Base-by-base conservation (phyloP, 2,888 invertebrate genomes). In the Prostheceraeus crozeri region DNA sequence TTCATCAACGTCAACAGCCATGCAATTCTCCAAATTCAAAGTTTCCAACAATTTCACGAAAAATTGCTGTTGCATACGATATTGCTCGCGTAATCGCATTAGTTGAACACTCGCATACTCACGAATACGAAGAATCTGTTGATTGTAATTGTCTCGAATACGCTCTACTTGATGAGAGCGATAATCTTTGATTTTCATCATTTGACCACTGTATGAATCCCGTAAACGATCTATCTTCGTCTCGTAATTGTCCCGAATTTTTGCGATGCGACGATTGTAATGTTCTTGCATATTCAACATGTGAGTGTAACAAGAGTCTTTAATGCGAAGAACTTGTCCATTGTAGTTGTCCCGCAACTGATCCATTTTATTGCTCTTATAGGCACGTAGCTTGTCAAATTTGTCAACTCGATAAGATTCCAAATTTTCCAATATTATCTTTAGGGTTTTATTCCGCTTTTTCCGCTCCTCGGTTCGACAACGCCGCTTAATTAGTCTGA, bases 91-190 rank as follows among this genome's bases (percentile, higher is more conserved):
- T 45, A 93, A 78, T 55, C 87, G 82, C 46, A 90, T 79, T 61
- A 91, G 84, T 77, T 93, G 90, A 73, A 89, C 88, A 19, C 88
- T 85, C 78, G 90, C 89, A 79, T 91, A 93, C 77, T 91, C 91
- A 52, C 90, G 82, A 65, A 93, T 89, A 77, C 89, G 86, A 77
- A 89, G 87, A 60, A 91, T 82, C 77, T 93, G 93, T 81, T 87
- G 87, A 73, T 90, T 86, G 78, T 93, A 93, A 77, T 89, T 90
- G 76, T 91, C 91, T 63, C 90, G 83, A 66, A 93, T 87, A 85
- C 89, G 87, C 77, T 88, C 88, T 68, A 93, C 80, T 73, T 90
- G 74, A 61, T 75, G 72, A 1, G 87, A 85, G 61, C 93, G 90
- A 74, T 89, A 90, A 71, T 91, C 90, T 64, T 89, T 81, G 68